Percentiles rank a stretch among this genome's conserved stretches.
phyloP scores from a whole-genome alignment of 1,140 invertebrate genomes.

The Bilobella aurantiaca region DNA sequence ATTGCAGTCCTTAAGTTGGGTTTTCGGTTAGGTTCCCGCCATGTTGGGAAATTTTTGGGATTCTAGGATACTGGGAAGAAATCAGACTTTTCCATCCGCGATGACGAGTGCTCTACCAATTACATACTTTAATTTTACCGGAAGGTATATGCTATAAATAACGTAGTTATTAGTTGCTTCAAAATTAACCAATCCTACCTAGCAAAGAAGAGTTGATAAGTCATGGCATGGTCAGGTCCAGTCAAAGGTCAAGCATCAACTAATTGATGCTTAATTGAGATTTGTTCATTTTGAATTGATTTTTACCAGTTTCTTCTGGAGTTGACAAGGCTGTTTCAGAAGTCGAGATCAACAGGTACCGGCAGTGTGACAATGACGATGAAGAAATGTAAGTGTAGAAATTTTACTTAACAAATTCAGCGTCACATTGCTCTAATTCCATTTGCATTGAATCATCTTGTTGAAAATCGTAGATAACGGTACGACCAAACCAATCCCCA shows the following conservation, averaged over 20 bases:
- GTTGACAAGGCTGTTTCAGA: constrained; percentile 43
- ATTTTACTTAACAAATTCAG: too few relatives aligned
- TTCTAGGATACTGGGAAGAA: too few relatives aligned
- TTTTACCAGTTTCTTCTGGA: constrained; percentile 45
- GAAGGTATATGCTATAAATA: background rate
- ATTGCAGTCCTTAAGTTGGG: too few relatives aligned
- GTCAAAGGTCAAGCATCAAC: too few relatives aligned
- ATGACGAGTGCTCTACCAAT: too few relatives aligned
- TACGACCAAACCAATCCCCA: constrained; percentile 4
- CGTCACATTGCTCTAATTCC: constrained; percentile 3
- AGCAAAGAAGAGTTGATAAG: too few relatives aligned
- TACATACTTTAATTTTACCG: too few relatives aligned
- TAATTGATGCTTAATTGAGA: background rate
- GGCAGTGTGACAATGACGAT: constrained; percentile 42
- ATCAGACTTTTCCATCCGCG: too few relatives aligned
- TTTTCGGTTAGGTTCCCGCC: too few relatives aligned
- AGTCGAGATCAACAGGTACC: constrained; percentile 40
- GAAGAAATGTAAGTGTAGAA: constrained; percentile 44
- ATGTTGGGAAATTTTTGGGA: too few relatives aligned
- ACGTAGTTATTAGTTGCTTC: background rate
- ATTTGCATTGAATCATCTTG: background rate
- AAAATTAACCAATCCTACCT: background rate
- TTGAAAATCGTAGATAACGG: constrained; percentile 13
- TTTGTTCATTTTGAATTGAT: constrained; percentile 31
- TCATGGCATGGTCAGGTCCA: too few relatives aligned